Evolutionary conservation across 2,888 invertebrate genomes (phyloP), one percentile per base, ranked within the genome.

Genomic region (Mantis religiosa): DNA sequence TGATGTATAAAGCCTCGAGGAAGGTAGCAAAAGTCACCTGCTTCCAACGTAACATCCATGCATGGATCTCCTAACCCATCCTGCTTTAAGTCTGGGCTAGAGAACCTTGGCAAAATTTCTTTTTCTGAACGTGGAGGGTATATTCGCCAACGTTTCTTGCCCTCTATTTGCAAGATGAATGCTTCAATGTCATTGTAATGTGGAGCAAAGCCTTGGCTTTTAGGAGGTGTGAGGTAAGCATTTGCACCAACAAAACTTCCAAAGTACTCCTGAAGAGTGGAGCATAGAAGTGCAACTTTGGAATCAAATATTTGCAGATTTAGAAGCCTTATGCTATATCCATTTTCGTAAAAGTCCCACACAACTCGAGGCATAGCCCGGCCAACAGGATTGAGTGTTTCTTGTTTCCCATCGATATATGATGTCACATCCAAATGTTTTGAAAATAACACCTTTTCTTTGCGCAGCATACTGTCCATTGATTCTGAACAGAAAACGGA

Each of bases 141-240:
- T 20, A 99, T 93, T 91, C 96, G 96, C 99, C 99, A 99, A 90
- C 96, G 96, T 93, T 99, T 99, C 91, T 96, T 96, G 0, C 99
- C 99, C 93, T 99, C 99, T 2, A 99, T 94, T 94, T 99, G 99
- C 86, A 99, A 92, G 85, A 99, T 96, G 92, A 99, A 99, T 0
- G 99, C 99, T 93, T 99, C 99, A 91, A 99, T 99, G 92, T 99
- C 99, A 93, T 99, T 99, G 92, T 97, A 99, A 93, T 99, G 99
- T 0, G 99, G 99, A 0, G 99, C 99, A 94, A 99, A 99, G 0
- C 99, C 99, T 94, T 99, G 99, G 91, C 97, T 97, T 90, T 97
- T 97, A 0, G 98, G 97, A 3, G 99, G 99, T 1, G 99, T 99
- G 88, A 99, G 93, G 92, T 99, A 99, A 2, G 97, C 96, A 95